A percentile compares a stretch with the other conserved stretches of the same genome.
Conservation (phyloP, 1,140 invertebrate species). For the Microplitis mediator region DNA sequence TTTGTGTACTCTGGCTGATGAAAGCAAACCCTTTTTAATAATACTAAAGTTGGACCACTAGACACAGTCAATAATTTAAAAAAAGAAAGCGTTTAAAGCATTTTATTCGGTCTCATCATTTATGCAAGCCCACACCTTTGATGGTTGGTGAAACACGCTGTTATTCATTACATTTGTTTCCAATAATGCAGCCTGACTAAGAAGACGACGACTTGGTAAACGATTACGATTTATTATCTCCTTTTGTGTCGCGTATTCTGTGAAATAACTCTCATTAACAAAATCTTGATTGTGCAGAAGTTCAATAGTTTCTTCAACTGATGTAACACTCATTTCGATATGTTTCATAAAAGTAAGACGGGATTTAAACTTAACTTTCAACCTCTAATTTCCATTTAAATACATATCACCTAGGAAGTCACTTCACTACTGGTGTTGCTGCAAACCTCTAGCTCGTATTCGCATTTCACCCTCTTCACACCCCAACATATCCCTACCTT, state of each 20-base stretch:
- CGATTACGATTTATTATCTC: conserved; percentile 56
- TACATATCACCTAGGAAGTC: too few species aligned
- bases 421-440: too few species aligned
- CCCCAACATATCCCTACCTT: too few species aligned
- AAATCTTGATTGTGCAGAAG: conserved; percentile 43
- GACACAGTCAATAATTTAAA: too few species aligned
- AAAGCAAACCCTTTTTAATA: too few species aligned
- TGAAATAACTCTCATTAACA: conserved; percentile 53
- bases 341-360: conserved; percentile 43
- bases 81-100: background rate
- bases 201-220: conserved; percentile 47
- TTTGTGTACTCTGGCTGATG: too few species aligned
- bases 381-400: too few species aligned
- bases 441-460: too few species aligned
- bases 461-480: too few species aligned
- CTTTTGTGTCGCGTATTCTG: conserved; percentile 53
- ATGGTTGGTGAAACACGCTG: conserved; percentile 28
- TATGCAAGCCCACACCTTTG: conserved; percentile 38
- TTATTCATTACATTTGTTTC: conserved; percentile 44
- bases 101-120: conserved; percentile 1
- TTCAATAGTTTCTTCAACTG: conserved; percentile 50
- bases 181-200: conserved; percentile 45
- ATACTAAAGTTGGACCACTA: too few species aligned
- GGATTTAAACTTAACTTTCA: too few species aligned
- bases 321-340: conserved; percentile 47